Conservation (phyloP, 2,797 vertebrate genomes). For the Myotis myotis region DNA sequence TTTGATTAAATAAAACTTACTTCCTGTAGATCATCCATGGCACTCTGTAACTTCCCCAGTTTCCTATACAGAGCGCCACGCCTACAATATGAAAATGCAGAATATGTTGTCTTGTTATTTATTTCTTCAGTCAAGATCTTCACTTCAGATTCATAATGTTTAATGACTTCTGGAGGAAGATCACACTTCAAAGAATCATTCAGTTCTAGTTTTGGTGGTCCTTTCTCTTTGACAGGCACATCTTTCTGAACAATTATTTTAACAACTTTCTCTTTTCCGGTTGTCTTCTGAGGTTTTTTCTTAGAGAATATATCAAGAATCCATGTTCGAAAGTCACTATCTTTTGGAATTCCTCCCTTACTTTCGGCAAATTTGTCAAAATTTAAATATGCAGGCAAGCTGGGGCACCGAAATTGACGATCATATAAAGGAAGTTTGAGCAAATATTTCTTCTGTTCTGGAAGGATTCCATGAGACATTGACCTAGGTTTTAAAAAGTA, state of each 20-base stretch:
- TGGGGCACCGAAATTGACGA: conserved; percentile 66
- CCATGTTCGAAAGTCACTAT: conserved; percentile 68
- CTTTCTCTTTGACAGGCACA: not conserved
- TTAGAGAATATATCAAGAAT: conserved; percentile 71
- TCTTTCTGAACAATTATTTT: not conserved
- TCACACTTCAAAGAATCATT: conserved; percentile 59
- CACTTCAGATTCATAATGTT: conserved; percentile 80
- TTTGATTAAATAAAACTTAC: conserved; percentile 78
- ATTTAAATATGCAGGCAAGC: conserved; percentile 79
- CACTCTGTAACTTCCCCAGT: conserved; percentile 83
- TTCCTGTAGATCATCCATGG: conserved; percentile 84
- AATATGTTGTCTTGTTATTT: conserved; percentile 64
- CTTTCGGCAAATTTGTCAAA: conserved; percentile 79
- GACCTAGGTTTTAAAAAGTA: conserved; percentile 60
- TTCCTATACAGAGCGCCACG: conserved; percentile 85
- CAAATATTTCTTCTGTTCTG: conserved; percentile 59
- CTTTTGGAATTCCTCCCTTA: conserved; percentile 72
- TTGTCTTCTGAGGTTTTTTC: not conserved
- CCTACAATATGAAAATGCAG: conserved; percentile 83
- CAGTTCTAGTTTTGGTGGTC: conserved; percentile 55
- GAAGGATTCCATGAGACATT: conserved; percentile 72
- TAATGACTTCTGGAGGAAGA: conserved; percentile 64
- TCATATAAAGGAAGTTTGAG: conserved; percentile 65
- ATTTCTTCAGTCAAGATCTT: conserved; percentile 79
- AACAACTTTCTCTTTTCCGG: not conserved